A percentile compares a stretch with the other conserved stretches of the same genome.
Conservation (phyloP, 2,888 invertebrate species). For the Melieria crassipennis region DNA sequence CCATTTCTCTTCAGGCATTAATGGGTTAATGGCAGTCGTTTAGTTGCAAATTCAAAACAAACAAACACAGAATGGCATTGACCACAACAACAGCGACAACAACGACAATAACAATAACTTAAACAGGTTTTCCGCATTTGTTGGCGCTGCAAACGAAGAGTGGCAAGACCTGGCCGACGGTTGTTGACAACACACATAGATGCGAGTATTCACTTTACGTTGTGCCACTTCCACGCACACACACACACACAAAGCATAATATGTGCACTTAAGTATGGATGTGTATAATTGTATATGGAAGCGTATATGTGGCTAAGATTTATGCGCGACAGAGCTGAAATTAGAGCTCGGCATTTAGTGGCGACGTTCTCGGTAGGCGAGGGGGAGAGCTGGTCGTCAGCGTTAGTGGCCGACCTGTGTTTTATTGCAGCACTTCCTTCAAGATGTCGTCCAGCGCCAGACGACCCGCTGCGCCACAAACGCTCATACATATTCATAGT, state of each 20-base stretch:
- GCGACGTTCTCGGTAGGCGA: too few species aligned
- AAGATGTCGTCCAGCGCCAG: neutral
- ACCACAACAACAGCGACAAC: constrained; percentile 32
- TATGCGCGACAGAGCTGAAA: constrained; percentile 26
- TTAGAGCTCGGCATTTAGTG: constrained; percentile 3
- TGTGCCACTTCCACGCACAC: constrained; percentile 24
- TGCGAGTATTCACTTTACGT: neutral
- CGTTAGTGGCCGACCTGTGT: neutral
- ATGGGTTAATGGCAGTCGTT: neutral
- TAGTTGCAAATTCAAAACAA: constrained; percentile 22
- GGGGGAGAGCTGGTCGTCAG: too few species aligned
- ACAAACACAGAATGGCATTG: neutral
- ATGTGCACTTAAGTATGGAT: too few species aligned
- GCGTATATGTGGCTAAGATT: neutral
- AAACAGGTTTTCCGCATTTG: constrained; percentile 40
- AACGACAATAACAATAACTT: constrained; percentile 53
- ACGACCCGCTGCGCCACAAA: too few species aligned
- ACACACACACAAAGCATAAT: neutral
- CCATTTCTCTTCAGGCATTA: too few species aligned
- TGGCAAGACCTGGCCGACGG: too few species aligned
- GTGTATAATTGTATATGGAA: too few species aligned
- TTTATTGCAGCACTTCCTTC: constrained; percentile 3
- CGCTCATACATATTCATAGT: too few species aligned
- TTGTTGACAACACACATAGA: too few species aligned
- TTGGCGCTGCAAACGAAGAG: neutral